Percentiles rank a stretch among this genome's conserved stretches.
Conservation (phyloP, 2,797 vertebrate species). For the Chaenodraco wilsoni region DNA sequence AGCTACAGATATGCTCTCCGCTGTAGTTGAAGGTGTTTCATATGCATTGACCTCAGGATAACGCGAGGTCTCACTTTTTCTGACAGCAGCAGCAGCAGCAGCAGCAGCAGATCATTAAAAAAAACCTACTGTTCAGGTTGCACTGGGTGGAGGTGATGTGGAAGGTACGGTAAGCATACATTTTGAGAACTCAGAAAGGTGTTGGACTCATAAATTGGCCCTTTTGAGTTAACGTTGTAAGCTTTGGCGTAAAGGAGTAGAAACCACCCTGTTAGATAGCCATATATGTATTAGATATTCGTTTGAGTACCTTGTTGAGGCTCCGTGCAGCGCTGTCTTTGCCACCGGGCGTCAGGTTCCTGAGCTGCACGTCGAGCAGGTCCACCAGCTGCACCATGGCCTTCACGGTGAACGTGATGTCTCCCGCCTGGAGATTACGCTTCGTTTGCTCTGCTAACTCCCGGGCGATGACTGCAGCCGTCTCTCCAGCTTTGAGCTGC, state of each 20-base stretch:
- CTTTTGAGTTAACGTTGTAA: no score
- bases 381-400: constrained; percentile 97
- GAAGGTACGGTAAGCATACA: neutral
- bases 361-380: constrained; percentile 93
- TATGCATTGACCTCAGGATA: constrained; percentile 16
- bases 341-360: constrained; percentile 95
- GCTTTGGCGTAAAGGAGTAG: neutral
- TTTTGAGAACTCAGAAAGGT: constrained; percentile 17
- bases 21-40: constrained; percentile 32
- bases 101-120: constrained; percentile 60
- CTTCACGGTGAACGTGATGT: constrained; percentile 93
- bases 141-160: constrained; percentile 23
- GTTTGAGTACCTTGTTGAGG: constrained; percentile 91
- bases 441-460: constrained; percentile 96
- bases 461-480: constrained; percentile 94
- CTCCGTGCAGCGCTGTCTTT: constrained; percentile 97
- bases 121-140: constrained; percentile 46
- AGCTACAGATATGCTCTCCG: constrained; percentile 10
- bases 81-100: constrained; percentile 47
- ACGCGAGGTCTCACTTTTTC: constrained; percentile 37
- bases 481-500: constrained; percentile 93
- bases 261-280: constrained; percentile 8
- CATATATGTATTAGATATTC: neutral
- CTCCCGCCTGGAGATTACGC: constrained; percentile 91
- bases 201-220: neutral